Evolutionary conservation across 2,797 vertebrate genomes (phyloP), one percentile per base, ranked within the genome.

Genomic region (Anomalospiza imberbis): DNA sequence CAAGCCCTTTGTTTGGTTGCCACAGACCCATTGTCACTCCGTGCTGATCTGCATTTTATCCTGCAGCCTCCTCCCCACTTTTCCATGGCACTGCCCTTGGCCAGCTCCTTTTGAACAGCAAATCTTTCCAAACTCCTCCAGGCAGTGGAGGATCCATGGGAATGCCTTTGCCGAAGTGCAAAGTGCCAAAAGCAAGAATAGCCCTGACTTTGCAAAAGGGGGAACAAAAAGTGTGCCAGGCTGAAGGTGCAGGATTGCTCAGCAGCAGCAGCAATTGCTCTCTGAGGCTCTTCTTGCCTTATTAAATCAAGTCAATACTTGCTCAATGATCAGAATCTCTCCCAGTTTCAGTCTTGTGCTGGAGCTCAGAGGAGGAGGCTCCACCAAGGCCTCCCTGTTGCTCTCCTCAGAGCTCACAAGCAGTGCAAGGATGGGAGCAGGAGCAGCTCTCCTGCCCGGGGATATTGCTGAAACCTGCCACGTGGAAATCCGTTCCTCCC

Each of bases 251-350:
- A 58, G 68, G 21, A 71, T 19, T 40, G 79, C 74, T 53, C 50
- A 72, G 85, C 78, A 87, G 77, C 81, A 45, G 12, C 32, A 68
- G 73, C 70, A 75, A 6, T 38, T 25, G 51, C 89, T 82, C 3
- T 3, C n/a, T n/a, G 81, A 90, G 65, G 68, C 81, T 83, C 60
- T 34, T 54, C 83, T 66, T 70, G 83, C 60, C 44, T 48, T 55
- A 22, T 34, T 60, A 66, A 73, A 93, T 95, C 96, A 91, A 96
- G 91, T 90, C 88, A 96, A 93, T 76, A 73, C 88, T 91, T 87
- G 92, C 63, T 93, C 29, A 85, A 44, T 89, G 92, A 85, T 95
- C 75, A 62, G 74, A 75, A 96, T 95, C 89, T 95, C 61, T 71
- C 68, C 50, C 58, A 42, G 86, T 77, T 94, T 67, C 77, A 42